Percentiles rank a stretch among this genome's conserved stretches.
phyloP scores from a whole-genome alignment of 2,113 vertebrate genomes.

The Notiomystis cincta region DNA sequence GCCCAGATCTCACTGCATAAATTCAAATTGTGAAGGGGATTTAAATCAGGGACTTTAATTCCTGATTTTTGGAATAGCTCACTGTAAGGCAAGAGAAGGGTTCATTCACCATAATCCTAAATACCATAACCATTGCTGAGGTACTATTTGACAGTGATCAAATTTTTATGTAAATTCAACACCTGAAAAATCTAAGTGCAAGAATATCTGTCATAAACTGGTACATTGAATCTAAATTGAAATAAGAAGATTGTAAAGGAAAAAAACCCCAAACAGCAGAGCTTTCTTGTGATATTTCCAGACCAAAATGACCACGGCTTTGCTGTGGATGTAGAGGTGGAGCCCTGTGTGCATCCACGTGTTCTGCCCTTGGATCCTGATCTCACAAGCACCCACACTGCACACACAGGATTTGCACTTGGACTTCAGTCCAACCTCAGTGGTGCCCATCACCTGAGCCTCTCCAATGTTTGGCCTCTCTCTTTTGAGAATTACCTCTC shows the following conservation, averaged over 20 bases:
- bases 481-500: not conserved
- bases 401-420: not conserved
- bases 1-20: not conserved
- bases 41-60: not conserved
- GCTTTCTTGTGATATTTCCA: not conserved
- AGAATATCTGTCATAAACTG: not conserved
- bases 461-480: not conserved
- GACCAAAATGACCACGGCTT: not conserved
- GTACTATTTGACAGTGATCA: not conserved
- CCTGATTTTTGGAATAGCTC: not conserved
- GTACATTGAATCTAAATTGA: not conserved
- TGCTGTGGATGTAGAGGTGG: not conserved
- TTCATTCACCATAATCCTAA: not conserved
- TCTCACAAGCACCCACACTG: not conserved
- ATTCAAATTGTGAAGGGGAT: not conserved
- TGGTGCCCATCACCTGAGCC: not conserved
- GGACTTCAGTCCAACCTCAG: not conserved
- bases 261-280: not conserved
- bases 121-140: not conserved
- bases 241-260: not conserved
- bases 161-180: not conserved
- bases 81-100: not conserved
- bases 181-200: not conserved
- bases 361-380: not conserved
- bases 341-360: not conserved